phyloP scores from a whole-genome alignment of 2,888 invertebrate species.

The Xylota segnis region DNA sequence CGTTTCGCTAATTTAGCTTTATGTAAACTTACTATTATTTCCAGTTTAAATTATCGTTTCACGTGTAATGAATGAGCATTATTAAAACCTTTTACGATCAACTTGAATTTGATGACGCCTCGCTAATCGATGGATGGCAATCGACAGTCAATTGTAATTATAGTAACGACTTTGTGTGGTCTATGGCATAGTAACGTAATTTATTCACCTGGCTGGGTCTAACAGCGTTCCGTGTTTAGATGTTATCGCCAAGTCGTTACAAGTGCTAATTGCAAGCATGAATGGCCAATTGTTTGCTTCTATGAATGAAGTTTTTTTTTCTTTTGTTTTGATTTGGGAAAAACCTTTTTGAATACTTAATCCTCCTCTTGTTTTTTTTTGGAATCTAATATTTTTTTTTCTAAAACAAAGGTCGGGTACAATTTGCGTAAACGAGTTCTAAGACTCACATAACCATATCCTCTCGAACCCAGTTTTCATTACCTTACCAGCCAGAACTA shows the following conservation, averaged over 20 bases:
- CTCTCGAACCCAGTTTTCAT: too few species aligned
- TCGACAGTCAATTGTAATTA: conserved; percentile 23
- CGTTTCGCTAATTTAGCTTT: conserved; percentile 30
- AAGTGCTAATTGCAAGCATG: conserved; percentile 9
- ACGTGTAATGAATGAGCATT: conserved; percentile 26
- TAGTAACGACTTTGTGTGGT: conserved; percentile 29
- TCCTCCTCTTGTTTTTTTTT: not conserved
- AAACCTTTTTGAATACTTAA: not conserved
- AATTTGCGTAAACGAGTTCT: not conserved
- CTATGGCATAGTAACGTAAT: conserved; percentile 3
- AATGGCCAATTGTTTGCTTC: not conserved
- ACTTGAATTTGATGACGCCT: not conserved
- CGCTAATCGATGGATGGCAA: conserved; percentile 16
- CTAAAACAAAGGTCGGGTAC: not conserved
- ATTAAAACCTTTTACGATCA: conserved; percentile 22
- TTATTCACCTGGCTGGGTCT: conserved; percentile 28
- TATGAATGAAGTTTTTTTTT: conserved; percentile 10
- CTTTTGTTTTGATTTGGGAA: not conserved
- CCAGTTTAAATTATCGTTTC: conserved; percentile 23
- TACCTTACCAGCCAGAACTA: too few species aligned
- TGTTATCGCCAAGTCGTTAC: conserved; percentile 22
- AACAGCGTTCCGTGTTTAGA: conserved; percentile 10
- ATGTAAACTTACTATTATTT: conserved; percentile 12
- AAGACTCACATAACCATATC: too few species aligned
- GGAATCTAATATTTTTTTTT: not conserved